Conservation (phyloP, 1,140 invertebrate genomes). For the Pectinophora gossypiella region DNA sequence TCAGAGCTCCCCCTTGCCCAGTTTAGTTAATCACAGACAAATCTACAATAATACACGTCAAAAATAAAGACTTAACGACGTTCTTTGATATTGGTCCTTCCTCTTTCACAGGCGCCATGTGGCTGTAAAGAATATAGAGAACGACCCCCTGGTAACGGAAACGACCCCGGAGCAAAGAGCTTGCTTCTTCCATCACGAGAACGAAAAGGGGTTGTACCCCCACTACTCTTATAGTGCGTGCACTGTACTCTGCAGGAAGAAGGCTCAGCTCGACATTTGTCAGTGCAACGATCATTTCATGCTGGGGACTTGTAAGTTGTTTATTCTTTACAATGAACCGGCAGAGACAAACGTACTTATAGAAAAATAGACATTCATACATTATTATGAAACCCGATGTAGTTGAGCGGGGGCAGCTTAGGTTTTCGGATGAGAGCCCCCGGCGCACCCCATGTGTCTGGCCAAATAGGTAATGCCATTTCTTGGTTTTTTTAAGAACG, state of each 20-base stretch:
- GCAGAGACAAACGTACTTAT: too few species aligned
- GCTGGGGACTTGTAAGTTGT: conserved; percentile 68
- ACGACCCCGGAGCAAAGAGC: conserved; percentile 74
- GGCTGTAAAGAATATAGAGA: conserved; percentile 77
- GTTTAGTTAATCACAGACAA: too few species aligned
- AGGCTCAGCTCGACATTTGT: conserved; percentile 76
- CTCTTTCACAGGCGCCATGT: conserved; percentile 63
- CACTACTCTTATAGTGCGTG: conserved; percentile 83
- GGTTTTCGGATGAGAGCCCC: too few species aligned
- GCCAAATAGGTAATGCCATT: too few species aligned
- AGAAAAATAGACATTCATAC: too few species aligned
- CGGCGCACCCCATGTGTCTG: too few species aligned
- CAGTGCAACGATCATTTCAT: conserved; percentile 82
- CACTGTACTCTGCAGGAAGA: conserved; percentile 78
- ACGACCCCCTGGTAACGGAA: conserved; percentile 75
- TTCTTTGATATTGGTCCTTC: background rate
- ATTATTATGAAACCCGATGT: too few species aligned
- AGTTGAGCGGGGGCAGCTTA: too few species aligned
- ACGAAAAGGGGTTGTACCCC: conserved; percentile 76
- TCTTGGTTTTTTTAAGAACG: too few species aligned
- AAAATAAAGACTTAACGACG: conserved; percentile 3
- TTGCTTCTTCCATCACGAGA: conserved; percentile 80
- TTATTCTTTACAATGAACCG: too few species aligned
- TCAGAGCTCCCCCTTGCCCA: too few species aligned
- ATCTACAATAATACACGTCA: too few species aligned